Evolutionary conservation across 23 tunicate genomes (phyloP), one percentile per base, ranked within the genome.

Genomic region (Oikopleura dioica): DNA sequence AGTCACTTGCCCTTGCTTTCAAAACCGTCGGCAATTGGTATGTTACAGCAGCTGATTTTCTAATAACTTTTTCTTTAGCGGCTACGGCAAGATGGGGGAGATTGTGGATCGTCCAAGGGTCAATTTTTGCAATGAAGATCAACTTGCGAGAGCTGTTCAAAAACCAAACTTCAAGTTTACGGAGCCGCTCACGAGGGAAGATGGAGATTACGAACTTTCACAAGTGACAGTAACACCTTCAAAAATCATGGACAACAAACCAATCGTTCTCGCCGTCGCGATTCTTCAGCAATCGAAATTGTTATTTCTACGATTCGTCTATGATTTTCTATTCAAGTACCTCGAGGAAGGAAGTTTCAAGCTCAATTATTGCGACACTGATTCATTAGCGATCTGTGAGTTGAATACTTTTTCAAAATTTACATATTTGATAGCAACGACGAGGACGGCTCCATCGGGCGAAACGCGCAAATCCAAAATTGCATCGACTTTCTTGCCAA

Each of bases 131-230:
- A 5, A 89, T 36, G 79, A 81, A 81, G 1, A 79, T 79, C 89
- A 88, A 89, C 24, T 30, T 76, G 31, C 84, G 36, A 0, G 89
- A 82, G 1, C 89, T 80, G 79, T 89, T 86, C 30, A 89, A 69
- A 55, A 84, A 81, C 89, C 96, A 84, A 2, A 84, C 79, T 77
- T 84, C 89, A 29, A 88, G 63, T 28, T 68, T 77, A 1, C 80
- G 86, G 16, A 85, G 83, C 0, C 86, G 86, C 35, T 81, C 35
- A 0, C 87, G 85, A 83, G 79, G 1, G 69, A 32, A 68, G 34
- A 77, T 78, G 78, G 79, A 21, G 55, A 44, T 9, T 21, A 44
- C 21, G 55, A 9, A 21, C 9, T 21, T 9, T 9, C 21, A 9
- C 16, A 44, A 21, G 21, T 44, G 9, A 9, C 55, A 44, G 21